These are phyloP conservation scores for Phoeniculus purpureus DNA, from an alignment of 2,797 vertebrate genomes.

Conservation along the genomic window DNA sequence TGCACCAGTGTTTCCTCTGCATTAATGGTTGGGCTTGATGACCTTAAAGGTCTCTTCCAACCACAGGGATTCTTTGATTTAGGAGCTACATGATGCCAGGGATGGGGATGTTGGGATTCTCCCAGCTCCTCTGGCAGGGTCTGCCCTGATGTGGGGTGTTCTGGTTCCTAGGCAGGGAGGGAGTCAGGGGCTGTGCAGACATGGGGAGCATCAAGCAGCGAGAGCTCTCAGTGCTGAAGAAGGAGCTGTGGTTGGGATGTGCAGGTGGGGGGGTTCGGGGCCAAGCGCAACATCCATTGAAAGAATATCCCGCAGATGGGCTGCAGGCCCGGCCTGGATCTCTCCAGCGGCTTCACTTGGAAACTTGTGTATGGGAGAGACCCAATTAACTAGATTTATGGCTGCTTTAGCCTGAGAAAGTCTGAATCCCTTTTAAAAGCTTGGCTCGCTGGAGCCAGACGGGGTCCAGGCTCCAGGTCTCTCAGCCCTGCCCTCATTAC, in stretches of 20 bases:
- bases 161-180: background rate
- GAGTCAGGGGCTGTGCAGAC: fast-evolving
- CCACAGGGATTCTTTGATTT: background rate
- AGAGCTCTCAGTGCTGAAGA: background rate
- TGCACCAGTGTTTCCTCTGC: background rate
- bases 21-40: too few relatives aligned
- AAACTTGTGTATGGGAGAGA: conserved; percentile 62
- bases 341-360: conserved; percentile 48
- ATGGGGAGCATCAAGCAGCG: background rate
- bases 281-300: conserved; percentile 27
- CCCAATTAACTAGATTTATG: conserved; percentile 73
- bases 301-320: conserved; percentile 34
- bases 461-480: conserved; percentile 54
- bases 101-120: background rate
- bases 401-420: conserved; percentile 71
- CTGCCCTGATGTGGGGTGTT: fast-evolving
- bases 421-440: conserved; percentile 59
- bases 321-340: conserved; percentile 43
- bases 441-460: conserved; percentile 46
- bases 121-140: background rate
- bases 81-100: fast-evolving
- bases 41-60: too few relatives aligned
- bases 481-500: conserved; percentile 38
- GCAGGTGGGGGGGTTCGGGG: conserved; percentile 46
- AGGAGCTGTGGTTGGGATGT: background rate